Base-by-base conservation (phyloP, 1,140 invertebrate genomes). In the Babylonia areolata region DNA sequence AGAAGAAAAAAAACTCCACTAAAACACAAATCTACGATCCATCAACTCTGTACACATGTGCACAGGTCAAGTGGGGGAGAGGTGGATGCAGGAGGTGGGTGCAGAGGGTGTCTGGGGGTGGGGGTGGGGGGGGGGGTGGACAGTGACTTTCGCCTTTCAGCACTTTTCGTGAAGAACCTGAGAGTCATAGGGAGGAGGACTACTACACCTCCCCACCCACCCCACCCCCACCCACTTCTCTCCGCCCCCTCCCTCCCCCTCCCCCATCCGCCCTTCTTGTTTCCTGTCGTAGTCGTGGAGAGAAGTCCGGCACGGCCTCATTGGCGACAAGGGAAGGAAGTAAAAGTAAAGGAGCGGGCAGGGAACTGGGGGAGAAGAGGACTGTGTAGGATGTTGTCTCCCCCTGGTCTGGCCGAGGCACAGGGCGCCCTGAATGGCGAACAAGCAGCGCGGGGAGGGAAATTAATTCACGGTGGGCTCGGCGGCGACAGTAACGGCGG, bases 381-480 rank as follows among this genome's bases (percentile, higher is more conserved):
- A 23, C 64, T 28, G 15, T 69, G 9, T 73, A 28, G n/a, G n/a
- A n/a, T n/a, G n/a, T n/a, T 73, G 71, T 73, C 71, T 31, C 71
- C 37, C 75, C 39, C 40, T 11, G 40, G 40, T 77, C 35, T 39
- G 75, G 75, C n/a, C n/a, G n/a, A n/a, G n/a, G n/a, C 75, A 12
- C 37, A 9, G 75, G 9, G 33, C 37, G 75, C 75, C 75, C 20
- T 77, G 69, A 86, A 86, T 81, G 85, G 81, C 58, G 71, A 75
- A 86, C 85, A 86, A 86, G 85, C 51, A 83, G 64, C 80, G 46
- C n/a, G n/a, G n/a, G n/a, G n/a, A n/a, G 81, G 42, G 82, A 87
- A 88, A 88, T 89, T 87, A 90, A 90, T 90, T 90, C 89, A 88
- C 86, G 86, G 87, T 86, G 64, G 86, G 77, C 86, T n/a, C n/a